Evolutionary conservation across 1,140 invertebrate genomes (phyloP).

Genomic region (Thaumatotibia leucotreta): DNA sequence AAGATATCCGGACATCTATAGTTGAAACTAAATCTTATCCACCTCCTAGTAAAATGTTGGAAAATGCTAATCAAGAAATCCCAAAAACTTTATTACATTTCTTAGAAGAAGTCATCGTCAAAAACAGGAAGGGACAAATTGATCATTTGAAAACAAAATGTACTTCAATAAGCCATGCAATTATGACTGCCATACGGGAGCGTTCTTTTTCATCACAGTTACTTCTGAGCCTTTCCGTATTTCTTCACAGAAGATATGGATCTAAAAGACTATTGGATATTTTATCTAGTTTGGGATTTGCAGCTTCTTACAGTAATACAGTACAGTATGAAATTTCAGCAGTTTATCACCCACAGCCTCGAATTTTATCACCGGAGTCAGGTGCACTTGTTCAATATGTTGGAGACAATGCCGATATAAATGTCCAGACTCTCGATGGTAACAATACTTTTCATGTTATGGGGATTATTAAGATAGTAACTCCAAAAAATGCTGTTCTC

Average conservation of each 20-base stretch:
- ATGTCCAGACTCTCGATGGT: conserved; percentile 49
- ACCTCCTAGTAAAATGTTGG: conserved; percentile 32
- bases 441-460: conserved; percentile 47
- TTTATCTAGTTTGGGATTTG: conserved; percentile 46
- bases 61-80: conserved; percentile 40
- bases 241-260: conserved; percentile 44
- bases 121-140: conserved; percentile 38
- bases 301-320: conserved; percentile 43
- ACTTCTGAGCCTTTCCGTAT: conserved; percentile 44
- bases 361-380: conserved; percentile 23
- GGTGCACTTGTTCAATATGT: conserved; percentile 43
- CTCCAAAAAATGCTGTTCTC: conserved; percentile 40
- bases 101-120: conserved; percentile 41
- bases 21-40: conserved; percentile 45
- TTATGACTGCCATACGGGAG: conserved; percentile 45
- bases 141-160: conserved; percentile 45
- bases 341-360: conserved; percentile 38
- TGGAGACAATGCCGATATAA: conserved; percentile 54
- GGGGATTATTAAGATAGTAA: conserved; percentile 41
- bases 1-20: conserved; percentile 41
- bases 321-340: conserved; percentile 52
- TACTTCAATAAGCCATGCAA: conserved; percentile 43
- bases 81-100: conserved; percentile 43
- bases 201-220: conserved; percentile 48
- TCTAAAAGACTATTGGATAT: conserved; percentile 46